Evolutionary conservation across 1,140 invertebrate genomes (phyloP).

Genomic region (Lycorma delicatula): DNA sequence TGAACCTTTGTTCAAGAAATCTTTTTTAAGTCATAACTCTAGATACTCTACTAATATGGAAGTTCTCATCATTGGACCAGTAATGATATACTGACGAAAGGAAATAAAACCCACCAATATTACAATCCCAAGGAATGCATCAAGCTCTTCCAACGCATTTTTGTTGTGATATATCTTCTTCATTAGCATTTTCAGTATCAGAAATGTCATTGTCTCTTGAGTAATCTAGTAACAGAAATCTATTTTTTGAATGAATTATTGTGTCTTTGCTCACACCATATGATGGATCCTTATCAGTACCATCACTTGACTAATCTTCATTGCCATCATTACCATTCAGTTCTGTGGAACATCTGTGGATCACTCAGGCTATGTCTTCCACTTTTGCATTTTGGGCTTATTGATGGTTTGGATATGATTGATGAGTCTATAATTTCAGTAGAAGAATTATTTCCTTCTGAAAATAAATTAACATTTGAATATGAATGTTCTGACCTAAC

Average conservation of each 20-base stretch:
- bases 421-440: too few species aligned
- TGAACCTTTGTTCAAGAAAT: slow-evolving; percentile 33
- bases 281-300: not conserved
- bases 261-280: not conserved
- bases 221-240: not conserved
- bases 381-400: too few species aligned
- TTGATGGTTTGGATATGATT: too few species aligned
- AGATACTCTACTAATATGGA: slow-evolving; percentile 15
- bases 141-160: slow-evolving; percentile 15
- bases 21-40: slow-evolving; percentile 22
- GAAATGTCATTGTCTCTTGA: too few species aligned
- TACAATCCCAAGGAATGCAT: slow-evolving; percentile 18
- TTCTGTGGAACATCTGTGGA: too few species aligned
- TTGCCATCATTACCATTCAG: too few species aligned
- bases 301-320: not conserved
- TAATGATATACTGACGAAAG: slow-evolving; percentile 17
- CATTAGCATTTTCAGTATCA: too few species aligned
- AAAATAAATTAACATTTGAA: too few species aligned
- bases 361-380: too few species aligned
- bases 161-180: too few species aligned
- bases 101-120: slow-evolving; percentile 20
- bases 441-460: too few species aligned
- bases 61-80: slow-evolving; percentile 21
- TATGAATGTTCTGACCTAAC: too few species aligned
- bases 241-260: not conserved